Evolutionary conservation across 2,888 invertebrate genomes (phyloP), one percentile per base, ranked within the genome.

Genomic region (Andrena bicolor): DNA sequence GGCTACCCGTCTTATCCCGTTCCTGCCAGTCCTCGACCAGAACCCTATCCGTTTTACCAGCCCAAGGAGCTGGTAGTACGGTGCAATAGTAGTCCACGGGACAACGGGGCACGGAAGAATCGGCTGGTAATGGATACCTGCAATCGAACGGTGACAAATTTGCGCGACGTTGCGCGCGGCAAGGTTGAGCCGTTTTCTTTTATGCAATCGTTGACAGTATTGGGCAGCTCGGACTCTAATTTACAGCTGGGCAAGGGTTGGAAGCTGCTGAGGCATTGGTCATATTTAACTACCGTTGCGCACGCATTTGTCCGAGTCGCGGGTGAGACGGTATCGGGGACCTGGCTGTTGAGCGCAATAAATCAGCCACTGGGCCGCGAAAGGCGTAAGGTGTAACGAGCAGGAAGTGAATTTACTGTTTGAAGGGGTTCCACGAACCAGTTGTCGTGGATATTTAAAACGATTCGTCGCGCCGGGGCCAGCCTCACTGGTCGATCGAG

Each of bases 371-470:
- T 32, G 3, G 23, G 32, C 6, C 13, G 8, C 32, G 32, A 51
- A 26, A 51, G 61, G 32, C 68, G 76, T 13, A 82, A 82, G 72
- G 60, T 70, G 80, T 32, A 26, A 58, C 8, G 51, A 61, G 35
- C 16, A 2, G 16, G 10, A 32, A 35, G 28, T 3, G 64, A 70
- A 73, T 82, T 80, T 83, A 83, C 73, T n/a, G n/a, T n/a, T n/a
- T n/a, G 79, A 85, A 81, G 69, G 76, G 76, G 76, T 80, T 63
- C 35, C 66, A 5, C 65, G 61, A 48, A 79, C 73, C 32, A 58
- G 76, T 66, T 58, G 30, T 35, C 53, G 53, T 32, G 32, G 71
- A 72, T 76, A 70, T 76, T 85, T 30, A 70, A 78, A 61, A 28
- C 51, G 60, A 41, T n/a, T 13, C 66, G 20, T 16, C 51, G 53